Conservation (phyloP, 2,797 vertebrate genomes). For the Enteromius fasciolatus region DNA sequence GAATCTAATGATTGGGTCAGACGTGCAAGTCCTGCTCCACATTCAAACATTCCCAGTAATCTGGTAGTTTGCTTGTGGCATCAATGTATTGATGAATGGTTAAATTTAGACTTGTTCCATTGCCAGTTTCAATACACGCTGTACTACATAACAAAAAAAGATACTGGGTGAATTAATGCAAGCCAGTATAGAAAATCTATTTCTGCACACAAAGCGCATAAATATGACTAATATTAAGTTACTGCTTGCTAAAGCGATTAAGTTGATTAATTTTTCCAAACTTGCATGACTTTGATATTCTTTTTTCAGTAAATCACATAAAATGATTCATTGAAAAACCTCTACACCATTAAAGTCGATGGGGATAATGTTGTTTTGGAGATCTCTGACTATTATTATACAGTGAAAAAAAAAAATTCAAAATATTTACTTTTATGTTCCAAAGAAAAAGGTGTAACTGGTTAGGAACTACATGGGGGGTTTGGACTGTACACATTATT, state of each 20-base stretch:
- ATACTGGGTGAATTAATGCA: not conserved
- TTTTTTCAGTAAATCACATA: not conserved
- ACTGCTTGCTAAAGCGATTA: not conserved
- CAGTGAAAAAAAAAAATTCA: not conserved
- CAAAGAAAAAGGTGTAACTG: not conserved
- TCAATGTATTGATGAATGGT: constrained; percentile 61
- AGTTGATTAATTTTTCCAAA: not conserved
- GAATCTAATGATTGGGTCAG: constrained; percentile 30
- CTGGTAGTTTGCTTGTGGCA: constrained; percentile 38
- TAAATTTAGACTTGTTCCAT: constrained; percentile 58
- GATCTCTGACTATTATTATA: not conserved
- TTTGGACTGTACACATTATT: no score
- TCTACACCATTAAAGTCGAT: not conserved
- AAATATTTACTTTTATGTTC: not conserved
- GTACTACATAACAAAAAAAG: not conserved
- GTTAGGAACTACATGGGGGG: not conserved
- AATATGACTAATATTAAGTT: not conserved
- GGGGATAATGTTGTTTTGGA: not conserved
- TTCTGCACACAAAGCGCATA: not conserved
- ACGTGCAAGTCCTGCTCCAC: constrained; percentile 1
- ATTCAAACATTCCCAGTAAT: constrained; percentile 5
- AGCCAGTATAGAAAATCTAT: not conserved
- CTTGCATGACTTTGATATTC: not conserved
- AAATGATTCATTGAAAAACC: not conserved
- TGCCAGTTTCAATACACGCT: constrained; percentile 51